Percentiles rank a stretch among this genome's conserved stretches.
Evolutionary conservation across 2,888 invertebrate genomes (phyloP).

Genomic region (Dysmachus trigonus): DNA sequence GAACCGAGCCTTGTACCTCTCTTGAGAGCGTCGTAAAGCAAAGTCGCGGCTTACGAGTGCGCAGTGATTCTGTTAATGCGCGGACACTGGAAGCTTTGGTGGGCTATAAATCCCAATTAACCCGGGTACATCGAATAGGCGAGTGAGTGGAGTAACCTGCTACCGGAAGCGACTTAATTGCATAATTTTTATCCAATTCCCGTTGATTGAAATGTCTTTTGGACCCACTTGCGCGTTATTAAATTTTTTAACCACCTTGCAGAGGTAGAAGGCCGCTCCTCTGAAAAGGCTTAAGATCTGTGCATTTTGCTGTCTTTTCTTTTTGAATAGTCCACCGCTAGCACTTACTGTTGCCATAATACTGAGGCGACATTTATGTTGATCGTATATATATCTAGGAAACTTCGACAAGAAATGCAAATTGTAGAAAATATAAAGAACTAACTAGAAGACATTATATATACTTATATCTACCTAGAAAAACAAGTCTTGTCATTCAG

Average conservation of each 20-base stretch:
- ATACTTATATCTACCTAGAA: too few species aligned
- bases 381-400: neutral
- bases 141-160: neutral
- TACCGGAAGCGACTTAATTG: neutral
- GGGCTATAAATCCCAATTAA: neutral
- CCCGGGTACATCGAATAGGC: neutral
- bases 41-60: neutral
- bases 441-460: too few species aligned
- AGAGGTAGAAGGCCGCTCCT: neutral
- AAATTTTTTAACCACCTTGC: neutral
- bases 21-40: neutral
- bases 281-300: neutral
- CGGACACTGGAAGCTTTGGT: neutral
- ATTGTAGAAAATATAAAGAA: neutral
- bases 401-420: neutral
- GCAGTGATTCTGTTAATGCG: neutral
- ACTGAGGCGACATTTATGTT: neutral
- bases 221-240: neutral
- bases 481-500: too few species aligned
- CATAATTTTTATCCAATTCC: neutral
- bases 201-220: neutral
- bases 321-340: neutral
- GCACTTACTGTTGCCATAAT: neutral
- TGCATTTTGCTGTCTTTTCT: neutral
- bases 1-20: neutral